phyloP scores from a whole-genome alignment of 2,113 vertebrate genomes.

The Danio rerio region DNA sequence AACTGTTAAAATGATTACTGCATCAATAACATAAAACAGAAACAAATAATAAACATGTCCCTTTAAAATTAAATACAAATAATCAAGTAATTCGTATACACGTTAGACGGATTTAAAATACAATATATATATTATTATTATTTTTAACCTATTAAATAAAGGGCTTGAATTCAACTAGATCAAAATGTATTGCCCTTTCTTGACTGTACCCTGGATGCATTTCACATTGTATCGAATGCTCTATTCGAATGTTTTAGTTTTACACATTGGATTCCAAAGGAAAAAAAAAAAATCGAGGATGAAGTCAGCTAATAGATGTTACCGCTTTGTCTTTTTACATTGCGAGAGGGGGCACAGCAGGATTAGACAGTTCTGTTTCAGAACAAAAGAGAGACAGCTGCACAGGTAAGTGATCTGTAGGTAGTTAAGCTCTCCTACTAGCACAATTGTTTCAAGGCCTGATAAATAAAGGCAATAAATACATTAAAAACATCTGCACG shows the following conservation, averaged over 20 bases:
- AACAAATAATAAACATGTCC: conserved; percentile 9
- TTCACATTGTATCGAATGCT: not conserved
- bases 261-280: too few species aligned
- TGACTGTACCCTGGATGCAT: not conserved
- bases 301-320: not conserved
- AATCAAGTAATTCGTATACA: conserved; percentile 22
- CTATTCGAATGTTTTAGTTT: not conserved
- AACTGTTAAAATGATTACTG: not conserved
- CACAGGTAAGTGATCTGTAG: conserved; percentile 11
- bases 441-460: conserved; percentile 41
- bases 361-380: not conserved
- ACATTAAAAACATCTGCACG: conserved; percentile 56
- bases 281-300: too few species aligned
- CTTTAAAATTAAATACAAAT: conserved; percentile 35
- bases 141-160: not conserved
- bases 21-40: not conserved
- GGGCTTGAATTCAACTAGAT: conserved; percentile 1
- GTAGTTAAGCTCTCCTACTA: conserved; percentile 15
- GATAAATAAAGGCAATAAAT: conserved; percentile 80
- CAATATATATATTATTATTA: not conserved
- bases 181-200: not conserved
- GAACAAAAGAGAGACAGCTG: conserved; percentile 42
- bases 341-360: not conserved
- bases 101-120: not conserved
- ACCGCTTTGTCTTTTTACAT: not conserved